A percentile compares a stretch with the other conserved stretches of the same genome.
phyloP scores from a whole-genome alignment of 2,797 vertebrate genomes.

The Aselliscus stoliczkanus region DNA sequence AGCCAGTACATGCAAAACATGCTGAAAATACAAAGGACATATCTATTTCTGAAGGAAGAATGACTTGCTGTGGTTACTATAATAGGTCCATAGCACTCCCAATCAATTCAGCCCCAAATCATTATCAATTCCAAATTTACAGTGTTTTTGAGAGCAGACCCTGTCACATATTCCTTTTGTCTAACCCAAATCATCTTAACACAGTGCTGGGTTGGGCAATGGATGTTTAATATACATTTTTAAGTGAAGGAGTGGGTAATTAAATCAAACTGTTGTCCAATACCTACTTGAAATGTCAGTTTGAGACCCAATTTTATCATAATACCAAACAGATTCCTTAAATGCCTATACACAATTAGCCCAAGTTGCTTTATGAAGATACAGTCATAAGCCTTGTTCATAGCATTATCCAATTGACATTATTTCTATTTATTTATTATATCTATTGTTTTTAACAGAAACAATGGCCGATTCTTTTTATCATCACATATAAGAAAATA shows the following conservation, averaged over 20 bases:
- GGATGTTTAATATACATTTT: neutral
- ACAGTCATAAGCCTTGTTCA: neutral
- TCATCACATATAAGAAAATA: neutral
- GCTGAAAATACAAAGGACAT: neutral
- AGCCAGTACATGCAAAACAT: neutral
- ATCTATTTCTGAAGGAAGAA: neutral
- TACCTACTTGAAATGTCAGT: neutral
- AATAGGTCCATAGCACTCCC: neutral
- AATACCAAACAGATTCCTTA: neutral
- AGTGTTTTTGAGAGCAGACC: neutral
- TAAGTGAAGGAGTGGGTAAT: neutral
- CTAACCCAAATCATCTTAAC: neutral
- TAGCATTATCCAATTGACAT: neutral
- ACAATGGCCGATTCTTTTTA: neutral
- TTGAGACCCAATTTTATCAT: neutral
- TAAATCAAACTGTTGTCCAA: neutral
- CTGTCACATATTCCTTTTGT: neutral
- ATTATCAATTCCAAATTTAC: neutral
- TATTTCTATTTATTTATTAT: neutral
- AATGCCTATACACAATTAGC: neutral
- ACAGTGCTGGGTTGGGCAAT: neutral
- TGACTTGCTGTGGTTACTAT: neutral
- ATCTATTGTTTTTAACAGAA: neutral
- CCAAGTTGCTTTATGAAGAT: neutral
- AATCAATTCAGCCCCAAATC: neutral